Conservation (phyloP, 2,113 vertebrate species). For the Cyanoderma ruficeps region DNA sequence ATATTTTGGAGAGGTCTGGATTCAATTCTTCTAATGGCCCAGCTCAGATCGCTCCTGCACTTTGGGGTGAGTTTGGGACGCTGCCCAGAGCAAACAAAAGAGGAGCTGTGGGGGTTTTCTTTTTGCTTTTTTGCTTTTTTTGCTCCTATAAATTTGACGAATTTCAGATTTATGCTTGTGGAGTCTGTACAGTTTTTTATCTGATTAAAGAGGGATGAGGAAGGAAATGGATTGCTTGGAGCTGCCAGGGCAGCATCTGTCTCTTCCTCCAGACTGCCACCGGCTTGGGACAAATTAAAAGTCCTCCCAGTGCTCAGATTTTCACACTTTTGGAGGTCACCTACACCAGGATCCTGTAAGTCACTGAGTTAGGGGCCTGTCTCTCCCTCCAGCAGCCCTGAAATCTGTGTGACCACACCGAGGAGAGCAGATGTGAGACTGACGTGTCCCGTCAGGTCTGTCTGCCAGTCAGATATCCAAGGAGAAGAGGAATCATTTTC, state of each 20-base stretch:
- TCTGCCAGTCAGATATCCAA: neutral
- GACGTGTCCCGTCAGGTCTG: neutral
- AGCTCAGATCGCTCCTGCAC: neutral
- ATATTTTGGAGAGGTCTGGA: constrained; percentile 23
- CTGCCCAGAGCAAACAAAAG: constrained; percentile 44
- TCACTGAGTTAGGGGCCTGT: neutral
- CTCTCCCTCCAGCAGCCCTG: neutral
- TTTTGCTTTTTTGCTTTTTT: neutral
- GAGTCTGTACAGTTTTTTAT: neutral
- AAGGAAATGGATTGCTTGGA: neutral
- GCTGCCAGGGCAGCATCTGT: neutral
- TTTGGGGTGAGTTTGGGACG: constrained; percentile 3
- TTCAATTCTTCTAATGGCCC: constrained; percentile 19
- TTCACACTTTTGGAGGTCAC: neutral
- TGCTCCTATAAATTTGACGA: neutral
- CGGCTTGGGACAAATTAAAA: neutral
- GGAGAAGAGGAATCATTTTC: neutral
- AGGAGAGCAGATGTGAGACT: neutral
- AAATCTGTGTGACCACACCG: neutral
- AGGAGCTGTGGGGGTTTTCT: neutral
- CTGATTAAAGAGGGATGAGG: neutral
- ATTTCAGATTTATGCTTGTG: constrained; percentile 16
- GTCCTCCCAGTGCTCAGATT: neutral
- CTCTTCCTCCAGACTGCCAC: neutral
- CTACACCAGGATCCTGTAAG: neutral